A percentile compares a stretch with the other conserved stretches of the same genome.
phyloP scores from a whole-genome alignment of 2,113 vertebrate genomes.

The Lamprologus speciosus region DNA sequence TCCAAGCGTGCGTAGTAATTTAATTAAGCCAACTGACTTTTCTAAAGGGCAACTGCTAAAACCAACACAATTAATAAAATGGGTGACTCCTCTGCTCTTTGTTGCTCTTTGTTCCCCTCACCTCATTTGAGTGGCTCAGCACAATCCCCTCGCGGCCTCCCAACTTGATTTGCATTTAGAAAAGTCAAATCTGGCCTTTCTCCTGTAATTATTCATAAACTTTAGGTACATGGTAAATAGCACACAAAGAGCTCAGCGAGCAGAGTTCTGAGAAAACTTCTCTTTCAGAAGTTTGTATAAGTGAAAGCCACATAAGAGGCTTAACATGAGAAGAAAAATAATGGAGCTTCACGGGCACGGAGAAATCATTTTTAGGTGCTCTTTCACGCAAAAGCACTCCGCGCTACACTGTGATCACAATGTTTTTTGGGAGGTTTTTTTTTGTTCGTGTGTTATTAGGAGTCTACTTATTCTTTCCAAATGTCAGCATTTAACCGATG shows the following conservation, averaged over 20 bases:
- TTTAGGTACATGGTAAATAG: slow-evolving; percentile 7
- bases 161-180: slow-evolving; percentile 43
- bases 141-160: neutral
- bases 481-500: slow-evolving; percentile 10
- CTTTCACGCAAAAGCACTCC: neutral
- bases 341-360: neutral
- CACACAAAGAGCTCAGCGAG: neutral
- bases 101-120: slow-evolving; percentile 39
- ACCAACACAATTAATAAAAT: slow-evolving; percentile 64
- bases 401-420: neutral
- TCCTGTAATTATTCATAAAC: slow-evolving; percentile 34
- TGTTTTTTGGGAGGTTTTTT: neutral
- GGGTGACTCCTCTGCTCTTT: slow-evolving; percentile 44
- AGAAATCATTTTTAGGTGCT: neutral
- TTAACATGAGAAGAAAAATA: neutral
- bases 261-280: neutral
- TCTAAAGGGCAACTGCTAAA: slow-evolving; percentile 50
- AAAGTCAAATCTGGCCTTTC: slow-evolving; percentile 35
- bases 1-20: slow-evolving; percentile 38
- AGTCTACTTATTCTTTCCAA: neutral
- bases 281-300: neutral
- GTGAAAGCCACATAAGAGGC: neutral
- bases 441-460: neutral
- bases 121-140: slow-evolving; percentile 27
- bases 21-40: slow-evolving; percentile 59